Base-by-base conservation (phyloP, 2,888 invertebrate species). In the Synergus itoensis region DNA sequence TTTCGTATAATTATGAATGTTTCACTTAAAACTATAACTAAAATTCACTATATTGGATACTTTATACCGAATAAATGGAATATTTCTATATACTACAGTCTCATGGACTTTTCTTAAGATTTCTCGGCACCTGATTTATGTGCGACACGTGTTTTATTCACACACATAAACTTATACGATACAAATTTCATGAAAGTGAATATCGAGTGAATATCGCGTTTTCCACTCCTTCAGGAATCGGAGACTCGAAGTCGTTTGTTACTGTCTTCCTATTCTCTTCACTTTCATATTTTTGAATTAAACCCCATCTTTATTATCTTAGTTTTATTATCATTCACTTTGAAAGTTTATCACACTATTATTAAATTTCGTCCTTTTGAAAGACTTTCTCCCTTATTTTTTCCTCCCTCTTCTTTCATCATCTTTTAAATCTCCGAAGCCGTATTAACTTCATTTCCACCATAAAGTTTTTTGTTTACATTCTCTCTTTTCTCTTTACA, bases 201-300 rank as follows among this genome's bases (percentile, higher is more conserved):
- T 79, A 73, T 77, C 77, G 77, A 79, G 57, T 62, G 76, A 76
- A 78, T 81, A 79, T 76, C 77, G 76, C 62, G 60, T 36, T 73
- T 65, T 60, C 53, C 57, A 11, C 60, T 82, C 80, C 82, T 77
- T 77, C 73, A 83, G 80, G 83, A 83, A 83, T 84, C 80, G 79
- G 80, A 83, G 79, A 80, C 78, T 76, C 48, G 79, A 73, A 79
- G 80, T 84, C 83, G 84, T 83, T 84, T 83, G 82, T 81, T 81
- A 80, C 79, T 65, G 57, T 81, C 79, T 77, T 60, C 79, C 65
- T 43, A 76, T 65, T 78, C 77, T 53, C 57, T 77, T 67, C 78
- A 76, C 62, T 67, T 78, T 78, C 62, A 78, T 41, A 76, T 65
- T 80, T 76, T 43, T 75, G 80, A 76, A 79, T 81, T 79, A 78